Evolutionary conservation across 2,113 vertebrate genomes (phyloP), one percentile per base, ranked within the genome.

Genomic region (Sisor rabdophorus): DNA sequence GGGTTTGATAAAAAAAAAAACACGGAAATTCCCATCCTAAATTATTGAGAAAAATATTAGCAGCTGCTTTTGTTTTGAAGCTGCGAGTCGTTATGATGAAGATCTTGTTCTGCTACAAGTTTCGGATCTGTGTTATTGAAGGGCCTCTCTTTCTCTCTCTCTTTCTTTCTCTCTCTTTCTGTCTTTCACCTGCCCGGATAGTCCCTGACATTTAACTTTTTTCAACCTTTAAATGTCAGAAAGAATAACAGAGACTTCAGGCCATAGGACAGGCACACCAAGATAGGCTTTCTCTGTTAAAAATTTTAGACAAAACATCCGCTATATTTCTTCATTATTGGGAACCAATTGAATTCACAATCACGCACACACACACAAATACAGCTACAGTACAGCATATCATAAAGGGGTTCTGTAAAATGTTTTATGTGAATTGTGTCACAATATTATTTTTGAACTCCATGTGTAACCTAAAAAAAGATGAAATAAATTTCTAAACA

Each of bases 151-250:
- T 9, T 77, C 32, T 77, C 7, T 60, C 52, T 55, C 60, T 67
- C 19, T 30, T 22, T 68, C 71, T 79, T 30, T 74, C 20, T 71
- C 8, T 55, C 74, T 75, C 56, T 78, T 28, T 74, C 11, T 79
- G 13, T 70, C 75, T 82, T 82, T 83, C 83, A 86, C 83, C 84
- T 85, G 84, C 52, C 84, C 85, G 73, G 86, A 87, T 87, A 87
- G 85, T 86, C 71, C 75, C 26, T 90, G 89, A 91, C 91, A 90
- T 91, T 91, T 91, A 77, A 87, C 77, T 76, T 82, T 60, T 64
- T 87, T 88, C 88, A 85, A 86, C 87, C 87, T 89, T 85, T 87
- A 90, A 92, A 91, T 89, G 90, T 90, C 90, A 91, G 80, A 89
- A 87, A 79, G 85, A 87, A 86, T 82, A 86, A 89, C 83, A 83